Base-by-base conservation (phyloP, 1,140 invertebrate genomes). In the Bombus haemorrhoidalis region DNA sequence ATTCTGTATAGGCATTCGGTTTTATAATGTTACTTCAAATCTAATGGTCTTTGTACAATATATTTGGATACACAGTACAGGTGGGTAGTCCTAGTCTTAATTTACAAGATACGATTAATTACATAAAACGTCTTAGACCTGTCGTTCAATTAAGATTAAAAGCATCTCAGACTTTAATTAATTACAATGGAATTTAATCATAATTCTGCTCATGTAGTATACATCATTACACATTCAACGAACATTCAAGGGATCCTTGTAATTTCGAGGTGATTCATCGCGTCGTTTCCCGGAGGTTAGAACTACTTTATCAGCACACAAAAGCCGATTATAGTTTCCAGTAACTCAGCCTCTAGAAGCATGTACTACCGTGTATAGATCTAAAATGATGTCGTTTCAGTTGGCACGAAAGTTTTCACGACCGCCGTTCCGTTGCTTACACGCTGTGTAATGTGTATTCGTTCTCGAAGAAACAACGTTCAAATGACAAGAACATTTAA, bases 311-410 rank as follows among this genome's bases (percentile, higher is more conserved):
- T 81, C 64, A 34, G 28, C 25, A 28, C 43, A n/a, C 66, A 39
- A 53, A 81, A 71, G 78, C 66, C 64, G 78, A 81, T 81, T 81
- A 81, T 37, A 53, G 78, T 37, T 57, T 43, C 22, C 68, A 34
- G 53, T 82, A 82, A 82, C 68, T 64, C 80, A 47, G 32, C 39
- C n/a, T 8, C 37, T 5, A 12, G 37, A 6, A 8, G 3, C 66
- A 25, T 9, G 68, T 41, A 37, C 53, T 10, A 18, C 25, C 39
- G 8, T 73, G 47, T 39, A 43, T 62, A 28, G n/a, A 82, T 73
- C 43, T n/a, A 12, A 43, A 72, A 81, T 10, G 53, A 37, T 59
- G 68, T 72, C 80, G 39, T 82, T 74, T 59, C 71, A 39, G 22
- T 80, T 69, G 15, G 8, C 47, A 53, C 34, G 66, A 34, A 71